Evolutionary conservation across 1,140 invertebrate genomes (phyloP).

Genomic region (Diorhabda sublineata): DNA sequence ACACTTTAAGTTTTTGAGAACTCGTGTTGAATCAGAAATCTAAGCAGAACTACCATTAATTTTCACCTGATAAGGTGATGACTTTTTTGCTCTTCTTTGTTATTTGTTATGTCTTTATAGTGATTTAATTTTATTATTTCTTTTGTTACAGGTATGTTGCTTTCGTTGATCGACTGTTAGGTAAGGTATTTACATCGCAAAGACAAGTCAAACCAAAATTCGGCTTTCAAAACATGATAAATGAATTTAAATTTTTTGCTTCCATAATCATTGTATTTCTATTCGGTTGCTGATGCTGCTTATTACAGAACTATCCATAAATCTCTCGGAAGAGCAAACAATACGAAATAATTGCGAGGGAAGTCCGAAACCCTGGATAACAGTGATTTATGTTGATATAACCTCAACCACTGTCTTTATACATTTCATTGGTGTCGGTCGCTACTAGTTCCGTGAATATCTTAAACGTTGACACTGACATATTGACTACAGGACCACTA

Average conservation of each 20-base stretch:
- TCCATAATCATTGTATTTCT: background rate
- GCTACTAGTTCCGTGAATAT: constrained; percentile 14
- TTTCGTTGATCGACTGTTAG: no score
- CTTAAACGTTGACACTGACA: constrained; percentile 18
- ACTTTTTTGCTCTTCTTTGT: no score
- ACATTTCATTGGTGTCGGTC: constrained; percentile 18
- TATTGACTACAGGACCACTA: constrained; percentile 12
- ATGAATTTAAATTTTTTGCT: background rate
- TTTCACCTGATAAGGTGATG: no score
- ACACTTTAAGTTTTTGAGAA: no score
- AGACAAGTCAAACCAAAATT: no score
- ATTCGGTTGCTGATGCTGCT: constrained; percentile 10
- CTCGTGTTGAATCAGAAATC: no score
- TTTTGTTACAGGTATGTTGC: no score
- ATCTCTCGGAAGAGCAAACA: constrained; percentile 15
- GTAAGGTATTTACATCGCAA: no score
- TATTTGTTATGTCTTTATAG: no score
- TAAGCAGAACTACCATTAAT: no score
- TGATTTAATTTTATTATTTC: no score
- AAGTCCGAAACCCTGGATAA: constrained; percentile 10
- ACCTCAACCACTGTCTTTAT: constrained; percentile 21
- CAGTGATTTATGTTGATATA: constrained; percentile 19
- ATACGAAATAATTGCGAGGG: constrained; percentile 20
- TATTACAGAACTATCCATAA: constrained; percentile 15
- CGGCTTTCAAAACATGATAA: background rate